A percentile compares a stretch with the other conserved stretches of the same genome.
Conservation (phyloP, 2,888 invertebrate species). For the Ophioninae sp. region DNA sequence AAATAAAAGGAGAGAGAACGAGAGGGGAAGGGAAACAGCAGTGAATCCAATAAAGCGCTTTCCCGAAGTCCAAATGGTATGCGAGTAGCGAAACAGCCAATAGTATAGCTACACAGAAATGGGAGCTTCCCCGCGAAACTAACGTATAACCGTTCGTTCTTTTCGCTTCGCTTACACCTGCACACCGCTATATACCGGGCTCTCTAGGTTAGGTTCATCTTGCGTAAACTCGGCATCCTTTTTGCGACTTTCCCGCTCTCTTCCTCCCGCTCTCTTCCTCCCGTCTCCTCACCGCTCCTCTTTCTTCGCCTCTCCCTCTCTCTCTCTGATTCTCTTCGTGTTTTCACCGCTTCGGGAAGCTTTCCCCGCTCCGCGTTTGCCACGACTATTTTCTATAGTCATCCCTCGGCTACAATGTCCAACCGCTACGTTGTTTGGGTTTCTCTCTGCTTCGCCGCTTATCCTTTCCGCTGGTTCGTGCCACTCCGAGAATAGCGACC, state of each 20-base stretch:
- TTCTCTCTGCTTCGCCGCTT: background rate
- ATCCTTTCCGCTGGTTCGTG: background rate
- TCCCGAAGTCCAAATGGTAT: constrained; percentile 22
- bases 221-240: constrained; percentile 17
- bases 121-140: constrained; percentile 53
- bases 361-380: background rate
- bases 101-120: constrained; percentile 5
- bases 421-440: constrained; percentile 6
- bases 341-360: background rate
- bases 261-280: too few species aligned
- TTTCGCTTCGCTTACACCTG: constrained; percentile 45
- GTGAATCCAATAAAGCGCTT: constrained; percentile 62
- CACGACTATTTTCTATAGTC: constrained; percentile 6
- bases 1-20: background rate
- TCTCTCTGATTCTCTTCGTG: background rate
- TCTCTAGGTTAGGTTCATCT: constrained; percentile 35
- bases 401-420: constrained; percentile 2
- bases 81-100: constrained; percentile 7
- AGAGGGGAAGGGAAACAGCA: constrained; percentile 27
- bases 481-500: background rate
- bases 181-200: constrained; percentile 33
- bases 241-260: constrained; percentile 2
- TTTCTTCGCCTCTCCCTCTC: too few species aligned
- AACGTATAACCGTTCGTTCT: constrained; percentile 58
- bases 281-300: too few species aligned